A percentile compares a stretch with the other conserved stretches of the same genome.
These are phyloP conservation scores for Yponomeuta sedellus DNA, from an alignment of 2,888 invertebrate genomes.

Conservation along the genomic window DNA sequence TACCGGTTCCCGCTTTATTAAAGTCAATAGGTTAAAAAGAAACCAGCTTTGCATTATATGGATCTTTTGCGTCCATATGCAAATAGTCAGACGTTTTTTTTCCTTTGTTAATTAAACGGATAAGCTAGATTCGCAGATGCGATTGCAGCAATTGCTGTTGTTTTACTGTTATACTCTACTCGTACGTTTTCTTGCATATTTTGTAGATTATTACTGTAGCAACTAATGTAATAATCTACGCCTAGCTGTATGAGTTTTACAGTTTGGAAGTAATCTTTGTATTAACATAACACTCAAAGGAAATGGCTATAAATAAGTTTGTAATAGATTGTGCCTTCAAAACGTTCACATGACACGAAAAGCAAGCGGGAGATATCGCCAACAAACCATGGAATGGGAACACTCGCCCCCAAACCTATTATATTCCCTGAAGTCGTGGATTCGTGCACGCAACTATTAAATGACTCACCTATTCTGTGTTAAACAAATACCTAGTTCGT, in stretches of 20 bases:
- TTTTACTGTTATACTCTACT: conserved; percentile 2
- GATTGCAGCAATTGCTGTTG: conserved; percentile 13
- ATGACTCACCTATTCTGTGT: background rate
- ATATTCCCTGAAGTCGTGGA: conserved; percentile 7
- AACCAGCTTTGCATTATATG: conserved; percentile 18
- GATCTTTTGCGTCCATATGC: conserved; percentile 8
- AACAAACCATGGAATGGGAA: conserved; percentile 9
- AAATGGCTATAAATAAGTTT: conserved; percentile 6
- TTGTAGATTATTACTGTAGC: background rate
- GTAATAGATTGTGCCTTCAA: conserved; percentile 10
- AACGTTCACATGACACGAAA: conserved; percentile 12
- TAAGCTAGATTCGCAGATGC: conserved; percentile 8
- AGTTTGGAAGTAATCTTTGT: background rate
- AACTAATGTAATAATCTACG: conserved; percentile 2
- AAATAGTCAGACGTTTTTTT: conserved; percentile 17
- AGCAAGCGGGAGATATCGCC: conserved; percentile 14
- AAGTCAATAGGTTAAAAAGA: conserved; percentile 21
- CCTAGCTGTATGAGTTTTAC: conserved; percentile 5
- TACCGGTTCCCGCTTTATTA: conserved; percentile 24
- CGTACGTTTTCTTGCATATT: background rate
- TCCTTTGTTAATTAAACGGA: conserved; percentile 20
- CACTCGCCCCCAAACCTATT: conserved; percentile 6
- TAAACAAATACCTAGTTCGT: background rate
- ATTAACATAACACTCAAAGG: conserved; percentile 3
- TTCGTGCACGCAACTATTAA: conserved; percentile 3